A percentile compares a stretch with the other conserved stretches of the same genome.
Evolutionary conservation across 2,113 vertebrate species (phyloP).

Genomic region (Potamarius usumacintae): DNA sequence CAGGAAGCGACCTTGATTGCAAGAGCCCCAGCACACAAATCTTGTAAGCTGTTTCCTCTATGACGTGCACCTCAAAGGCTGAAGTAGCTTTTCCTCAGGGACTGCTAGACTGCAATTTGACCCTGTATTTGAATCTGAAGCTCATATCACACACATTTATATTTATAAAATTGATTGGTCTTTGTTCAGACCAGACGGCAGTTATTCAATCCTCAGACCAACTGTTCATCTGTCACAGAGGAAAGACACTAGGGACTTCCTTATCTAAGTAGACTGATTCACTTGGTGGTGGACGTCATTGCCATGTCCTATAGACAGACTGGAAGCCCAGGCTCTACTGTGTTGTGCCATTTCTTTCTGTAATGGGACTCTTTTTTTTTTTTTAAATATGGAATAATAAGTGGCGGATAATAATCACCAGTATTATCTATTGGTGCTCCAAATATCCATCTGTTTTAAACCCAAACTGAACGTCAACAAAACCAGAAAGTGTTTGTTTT

Average conservation of each 20-base stretch:
- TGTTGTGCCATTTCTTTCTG: not conserved
- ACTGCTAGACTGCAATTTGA: not conserved
- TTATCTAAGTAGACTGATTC: constrained; percentile 2
- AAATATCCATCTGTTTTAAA: not conserved
- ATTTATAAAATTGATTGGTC: not conserved
- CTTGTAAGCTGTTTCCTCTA: not conserved
- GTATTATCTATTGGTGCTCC: not conserved
- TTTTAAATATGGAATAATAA: not conserved
- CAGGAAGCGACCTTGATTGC: not conserved
- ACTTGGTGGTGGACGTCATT: not conserved
- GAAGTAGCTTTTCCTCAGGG: not conserved
- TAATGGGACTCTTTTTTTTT: not conserved
- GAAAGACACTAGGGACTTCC: not conserved
- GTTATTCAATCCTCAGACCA: not conserved
- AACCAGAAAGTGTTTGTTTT: not conserved
- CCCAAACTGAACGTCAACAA: not conserved
- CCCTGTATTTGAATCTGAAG: not conserved
- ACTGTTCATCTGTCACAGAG: not conserved
- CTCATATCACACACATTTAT: not conserved
- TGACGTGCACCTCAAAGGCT: not conserved
- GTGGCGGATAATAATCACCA: not conserved
- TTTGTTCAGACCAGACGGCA: not conserved
- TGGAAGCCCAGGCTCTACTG: not conserved
- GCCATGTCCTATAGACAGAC: not conserved
- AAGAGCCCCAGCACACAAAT: not conserved